Evolutionary conservation across 2,113 vertebrate genomes (phyloP).

Genomic region (Syngnathus typhle): DNA sequence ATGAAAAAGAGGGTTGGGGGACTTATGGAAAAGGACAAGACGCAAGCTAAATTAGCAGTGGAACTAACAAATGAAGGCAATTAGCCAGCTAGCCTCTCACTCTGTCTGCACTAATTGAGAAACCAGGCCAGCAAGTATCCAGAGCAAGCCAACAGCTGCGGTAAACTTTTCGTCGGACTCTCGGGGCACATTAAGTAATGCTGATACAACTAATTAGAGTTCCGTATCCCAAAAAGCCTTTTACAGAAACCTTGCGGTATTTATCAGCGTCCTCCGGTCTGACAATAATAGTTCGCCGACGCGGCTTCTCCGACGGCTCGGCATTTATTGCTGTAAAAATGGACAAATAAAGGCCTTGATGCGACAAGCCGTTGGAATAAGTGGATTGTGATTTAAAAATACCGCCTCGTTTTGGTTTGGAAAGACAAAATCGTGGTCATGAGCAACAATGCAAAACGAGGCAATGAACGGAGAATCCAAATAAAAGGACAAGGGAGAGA

Average conservation of each 20-base stretch:
- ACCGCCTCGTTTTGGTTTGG: background rate
- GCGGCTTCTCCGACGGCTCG: background rate
- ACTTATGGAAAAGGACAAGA: constrained; percentile 6
- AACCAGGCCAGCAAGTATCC: constrained; percentile 11
- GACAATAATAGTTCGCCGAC: background rate
- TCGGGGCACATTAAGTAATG: constrained; percentile 13
- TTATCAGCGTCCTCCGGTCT: constrained; percentile 6
- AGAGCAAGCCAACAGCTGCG: constrained; percentile 9
- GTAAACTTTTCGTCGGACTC: constrained; percentile 11
- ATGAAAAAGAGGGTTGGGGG: constrained; percentile 15
- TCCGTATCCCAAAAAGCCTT: constrained; percentile 5
- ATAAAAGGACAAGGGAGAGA: background rate
- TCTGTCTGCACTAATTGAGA: constrained; percentile 12
- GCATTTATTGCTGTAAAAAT: constrained; percentile 1
- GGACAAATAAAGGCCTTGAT: constrained; percentile 1
- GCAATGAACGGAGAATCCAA: background rate
- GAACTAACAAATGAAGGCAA: constrained; percentile 11
- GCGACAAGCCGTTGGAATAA: background rate
- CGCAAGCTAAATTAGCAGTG: constrained; percentile 12
- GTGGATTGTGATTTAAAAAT: background rate
- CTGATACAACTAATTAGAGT: constrained; percentile 15
- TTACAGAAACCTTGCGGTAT: constrained; percentile 4
- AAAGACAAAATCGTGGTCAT: background rate
- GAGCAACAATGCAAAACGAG: background rate
- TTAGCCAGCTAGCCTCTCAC: constrained; percentile 4